Evolutionary conservation across 2,113 vertebrate genomes (phyloP).

Genomic region (Cavia porcellus): DNA sequence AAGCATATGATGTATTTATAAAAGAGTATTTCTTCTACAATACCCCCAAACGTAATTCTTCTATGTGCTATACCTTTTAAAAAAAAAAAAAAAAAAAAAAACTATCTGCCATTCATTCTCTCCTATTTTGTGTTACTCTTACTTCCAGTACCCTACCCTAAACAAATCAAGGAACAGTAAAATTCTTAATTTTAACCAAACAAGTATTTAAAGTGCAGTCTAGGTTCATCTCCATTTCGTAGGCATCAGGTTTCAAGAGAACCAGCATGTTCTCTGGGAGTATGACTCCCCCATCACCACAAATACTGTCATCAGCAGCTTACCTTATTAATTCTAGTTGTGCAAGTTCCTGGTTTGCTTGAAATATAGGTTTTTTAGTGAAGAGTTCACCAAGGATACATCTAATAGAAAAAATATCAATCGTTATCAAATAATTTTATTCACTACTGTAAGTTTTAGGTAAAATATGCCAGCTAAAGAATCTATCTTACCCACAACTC

Average conservation of each 20-base stretch:
- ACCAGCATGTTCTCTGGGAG: slow-evolving; percentile 16
- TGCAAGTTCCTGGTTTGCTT: slow-evolving; percentile 98
- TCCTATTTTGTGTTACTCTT: neutral
- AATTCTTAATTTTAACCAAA: slow-evolving; percentile 48
- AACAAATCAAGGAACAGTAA: neutral
- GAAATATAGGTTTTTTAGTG: slow-evolving; percentile 99
- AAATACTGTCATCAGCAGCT: slow-evolving; percentile 61
- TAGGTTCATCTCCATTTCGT: slow-evolving; percentile 12
- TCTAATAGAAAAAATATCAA: slow-evolving; percentile 87
- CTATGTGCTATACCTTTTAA: neutral
- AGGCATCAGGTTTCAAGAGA: slow-evolving; percentile 42
- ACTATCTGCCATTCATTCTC: neutral
- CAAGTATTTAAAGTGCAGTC: neutral
- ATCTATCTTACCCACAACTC: slow-evolving; percentile 92
- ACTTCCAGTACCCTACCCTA: neutral
- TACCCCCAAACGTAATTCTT: slow-evolving; percentile 12
- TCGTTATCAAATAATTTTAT: slow-evolving; percentile 55
- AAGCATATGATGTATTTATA: neutral
- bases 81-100: neutral
- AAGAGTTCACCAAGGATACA: slow-evolving; percentile 99
- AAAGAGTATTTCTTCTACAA: neutral
- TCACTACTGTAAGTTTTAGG: slow-evolving; percentile 35
- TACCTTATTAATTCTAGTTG: slow-evolving; percentile 99
- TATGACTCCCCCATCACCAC: neutral
- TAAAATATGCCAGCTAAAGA: neutral